Evolutionary conservation across 1,140 invertebrate genomes (phyloP).

Genomic region (Latrodectus geometricus): DNA sequence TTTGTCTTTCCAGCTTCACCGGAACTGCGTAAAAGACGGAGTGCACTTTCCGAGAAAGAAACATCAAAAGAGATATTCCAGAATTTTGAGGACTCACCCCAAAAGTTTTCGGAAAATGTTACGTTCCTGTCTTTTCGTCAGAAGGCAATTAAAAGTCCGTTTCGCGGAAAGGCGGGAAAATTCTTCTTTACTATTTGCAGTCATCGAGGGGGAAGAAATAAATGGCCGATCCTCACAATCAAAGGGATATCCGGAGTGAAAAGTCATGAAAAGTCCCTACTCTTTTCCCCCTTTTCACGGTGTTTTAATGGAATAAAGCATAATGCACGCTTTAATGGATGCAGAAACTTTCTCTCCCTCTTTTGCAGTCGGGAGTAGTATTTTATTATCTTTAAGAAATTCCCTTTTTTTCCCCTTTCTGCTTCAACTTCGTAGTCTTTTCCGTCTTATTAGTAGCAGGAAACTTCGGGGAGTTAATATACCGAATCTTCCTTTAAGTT

Average conservation of each 20-base stretch:
- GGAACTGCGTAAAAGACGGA: conserved; percentile 1
- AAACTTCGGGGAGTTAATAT: not conserved
- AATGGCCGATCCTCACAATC: conserved; percentile 53
- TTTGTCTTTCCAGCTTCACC: conserved; percentile 17
- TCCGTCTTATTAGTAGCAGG: not conserved
- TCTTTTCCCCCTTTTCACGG: not conserved
- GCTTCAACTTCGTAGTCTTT: not conserved
- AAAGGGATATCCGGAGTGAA: conserved; percentile 40
- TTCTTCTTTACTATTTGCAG: conserved; percentile 45
- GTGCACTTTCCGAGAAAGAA: conserved; percentile 1
- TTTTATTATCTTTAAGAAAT: conserved; percentile 45
- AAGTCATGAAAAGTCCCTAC: conserved; percentile 19
- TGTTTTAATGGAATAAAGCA: conserved; percentile 57
- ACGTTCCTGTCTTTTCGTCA: not conserved
- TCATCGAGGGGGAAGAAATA: conserved; percentile 56
- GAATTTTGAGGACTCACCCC: not conserved
- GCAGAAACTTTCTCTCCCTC: conserved; percentile 29
- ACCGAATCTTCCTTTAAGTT: too few species aligned
- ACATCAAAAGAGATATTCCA: conserved; percentile 43
- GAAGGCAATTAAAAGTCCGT: conserved; percentile 48
- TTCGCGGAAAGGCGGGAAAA: conserved; percentile 17
- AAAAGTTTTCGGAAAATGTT: not conserved
- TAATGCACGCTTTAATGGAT: conserved; percentile 50
- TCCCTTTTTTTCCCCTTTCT: conserved; percentile 15
- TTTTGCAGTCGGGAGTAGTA: not conserved